Base-by-base conservation (phyloP, 1,140 invertebrate genomes). In the Drosophila mayri region DNA sequence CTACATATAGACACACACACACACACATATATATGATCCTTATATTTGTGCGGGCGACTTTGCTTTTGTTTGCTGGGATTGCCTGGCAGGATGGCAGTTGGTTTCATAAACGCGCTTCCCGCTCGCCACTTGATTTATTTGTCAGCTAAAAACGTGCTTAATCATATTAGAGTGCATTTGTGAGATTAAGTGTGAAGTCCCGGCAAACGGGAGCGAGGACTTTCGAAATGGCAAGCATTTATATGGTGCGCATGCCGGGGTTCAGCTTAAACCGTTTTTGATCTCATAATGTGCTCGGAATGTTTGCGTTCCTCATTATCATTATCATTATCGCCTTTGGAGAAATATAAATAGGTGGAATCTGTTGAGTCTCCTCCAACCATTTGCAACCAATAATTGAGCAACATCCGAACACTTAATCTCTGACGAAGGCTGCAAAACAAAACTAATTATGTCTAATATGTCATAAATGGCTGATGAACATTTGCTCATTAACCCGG, bases 111-210 rank as follows among this genome's bases (percentile, higher is more conserved):
- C 74, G 57, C 58, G 74, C 37, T 72, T 71, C 43, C 54, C 66
- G 41, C 81, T 76, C 79, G 76, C 60, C 76, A 88, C 67, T 88
- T 87, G 83, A 87, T 87, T 87, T 87, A 87, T 87, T 87, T 87
- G 81, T 65, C 71, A 87, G 83, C 83, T 87, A 88, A 87, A 87
- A 87, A 87, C 84, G 83, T 87, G 83, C 83, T 87, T 87, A 88
- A 87, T 87, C 83, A 87, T 87, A 88, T 87, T 88, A 87, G 84
- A 87, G 84, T 88, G 84, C 84, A 88, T 87, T 87, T 88, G 71
- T 87, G 79, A 88, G 83, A 87, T 87, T 87, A 88, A 88, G 76
- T 79, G 63, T 76, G 55, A 83, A 86, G 44, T 68, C 54, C 52
- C 52, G 52, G 44, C 46, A 50, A 77, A 50, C 43, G 47, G 64